Conservation (phyloP, 30 jellyfish, hydroid and myxozoan species). For the Pelagia noctiluca region DNA sequence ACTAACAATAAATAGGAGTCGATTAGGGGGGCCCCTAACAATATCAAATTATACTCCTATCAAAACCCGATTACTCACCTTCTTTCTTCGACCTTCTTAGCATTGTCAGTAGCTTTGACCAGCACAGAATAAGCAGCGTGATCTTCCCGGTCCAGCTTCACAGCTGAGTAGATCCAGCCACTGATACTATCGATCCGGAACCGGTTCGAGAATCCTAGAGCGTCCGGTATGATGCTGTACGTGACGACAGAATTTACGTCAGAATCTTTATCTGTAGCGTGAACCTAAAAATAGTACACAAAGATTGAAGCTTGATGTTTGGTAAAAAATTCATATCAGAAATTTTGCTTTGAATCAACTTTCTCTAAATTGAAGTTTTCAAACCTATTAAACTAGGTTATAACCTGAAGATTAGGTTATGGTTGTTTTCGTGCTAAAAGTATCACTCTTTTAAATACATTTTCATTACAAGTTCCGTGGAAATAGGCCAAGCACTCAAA, state of each 20-base stretch:
- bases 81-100: constrained; percentile 55
- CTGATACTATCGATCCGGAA: constrained; percentile 44
- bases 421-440: too few relatives aligned
- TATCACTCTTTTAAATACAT: too few relatives aligned
- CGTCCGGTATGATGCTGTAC: constrained; percentile 72
- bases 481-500: too few relatives aligned
- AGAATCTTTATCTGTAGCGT: constrained; percentile 56
- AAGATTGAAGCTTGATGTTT: neutral
- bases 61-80: constrained; percentile 38
- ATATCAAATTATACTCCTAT: neutral
- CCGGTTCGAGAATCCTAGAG: constrained; percentile 58
- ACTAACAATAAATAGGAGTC: neutral
- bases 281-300: constrained; percentile 31
- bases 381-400: too few relatives aligned
- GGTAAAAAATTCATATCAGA: too few relatives aligned
- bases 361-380: too few relatives aligned
- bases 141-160: constrained; percentile 60
- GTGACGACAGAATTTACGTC: constrained; percentile 54
- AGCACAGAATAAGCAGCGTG: constrained; percentile 24
- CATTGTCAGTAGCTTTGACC: constrained; percentile 73
- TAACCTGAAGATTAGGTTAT: too few relatives aligned
- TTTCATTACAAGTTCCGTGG: too few relatives aligned
- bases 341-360: too few relatives aligned
- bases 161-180: constrained; percentile 61
- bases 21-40: neutral